Base-by-base conservation (phyloP, 2,113 vertebrate genomes). In the Pangasianodon gigas region DNA sequence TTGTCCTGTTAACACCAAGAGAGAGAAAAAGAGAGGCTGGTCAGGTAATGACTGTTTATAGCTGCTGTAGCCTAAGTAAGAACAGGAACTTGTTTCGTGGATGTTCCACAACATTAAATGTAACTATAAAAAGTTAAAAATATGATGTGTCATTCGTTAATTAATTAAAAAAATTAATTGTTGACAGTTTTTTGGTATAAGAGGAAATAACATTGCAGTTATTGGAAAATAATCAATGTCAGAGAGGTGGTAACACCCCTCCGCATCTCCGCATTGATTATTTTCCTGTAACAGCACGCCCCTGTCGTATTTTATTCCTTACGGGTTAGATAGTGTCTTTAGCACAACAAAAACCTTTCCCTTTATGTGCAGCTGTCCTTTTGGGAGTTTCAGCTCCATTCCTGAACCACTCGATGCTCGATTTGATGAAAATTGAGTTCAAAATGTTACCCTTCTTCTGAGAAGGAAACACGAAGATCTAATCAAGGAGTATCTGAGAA, bases 361-460 rank as follows among this genome's bases (percentile, higher is more conserved):
- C 18, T 83, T 56, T 37, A 54, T 37, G 18, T 10, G 8, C 29
- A 71, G 13, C 48, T 9, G 46, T 65, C 77, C 8, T 54, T 88
- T 37, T 19, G 10, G 8, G 74, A 54, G 71, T 71, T 79, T 48
- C 26, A 46, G 16, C 62, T 41, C 46, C 48, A 29, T 74, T 85
- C 62, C n/a, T 41, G 29, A 87, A 81, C 85, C 74, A 52, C 44
- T 41, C 18, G 14, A 84, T 81, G n/a, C 26, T 54, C 60, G 6
- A 79, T 41, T 79, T 88, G 71, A 79, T 71, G 67, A 83, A 83
- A 86, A 88, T 85, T 77, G 26, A 85, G 75, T 65, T 86, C 51
- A 60, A 77, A 83, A 46, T 88, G 77, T 74, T 48, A 81, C 62
- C 75, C 80, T 80, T 89, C 56, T 87, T 91, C 88, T 80, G 74